Conservation (phyloP, 2,113 vertebrate genomes). For the Vulpes lagopus region DNA sequence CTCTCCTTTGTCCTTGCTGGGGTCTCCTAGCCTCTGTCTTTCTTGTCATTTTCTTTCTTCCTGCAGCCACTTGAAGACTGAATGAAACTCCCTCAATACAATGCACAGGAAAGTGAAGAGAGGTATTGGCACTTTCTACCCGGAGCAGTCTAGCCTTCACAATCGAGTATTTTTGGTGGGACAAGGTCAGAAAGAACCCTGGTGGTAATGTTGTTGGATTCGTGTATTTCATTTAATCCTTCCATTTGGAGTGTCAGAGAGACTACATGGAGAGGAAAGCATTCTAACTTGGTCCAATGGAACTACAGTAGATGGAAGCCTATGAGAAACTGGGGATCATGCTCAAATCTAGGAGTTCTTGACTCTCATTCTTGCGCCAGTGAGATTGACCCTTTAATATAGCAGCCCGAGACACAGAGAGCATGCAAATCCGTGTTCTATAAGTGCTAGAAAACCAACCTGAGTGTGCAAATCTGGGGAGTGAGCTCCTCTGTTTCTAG, state of each 20-base stretch:
- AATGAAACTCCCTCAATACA: neutral
- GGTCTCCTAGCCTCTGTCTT: neutral
- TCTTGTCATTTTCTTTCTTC: neutral
- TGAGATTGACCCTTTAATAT: neutral
- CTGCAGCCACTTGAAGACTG: neutral
- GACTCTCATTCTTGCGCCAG: neutral
- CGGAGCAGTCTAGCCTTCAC: neutral
- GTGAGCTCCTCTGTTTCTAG: fast-evolving
- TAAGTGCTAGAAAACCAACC: neutral
- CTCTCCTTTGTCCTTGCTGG: neutral
- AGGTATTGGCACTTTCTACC: neutral
- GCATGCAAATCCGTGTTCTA: fast-evolving
- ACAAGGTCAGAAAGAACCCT: neutral
- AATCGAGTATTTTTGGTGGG: neutral
- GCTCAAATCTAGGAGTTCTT: neutral
- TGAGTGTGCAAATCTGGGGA: neutral
- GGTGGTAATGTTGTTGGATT: neutral
- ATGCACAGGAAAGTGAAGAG: neutral
- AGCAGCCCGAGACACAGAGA: neutral
- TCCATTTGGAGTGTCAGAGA: neutral
- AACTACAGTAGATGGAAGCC: neutral
- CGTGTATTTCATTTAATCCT: neutral
- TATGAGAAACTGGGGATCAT: neutral
- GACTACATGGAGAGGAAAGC: neutral
- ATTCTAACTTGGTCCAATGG: neutral